A percentile compares a stretch with the other conserved stretches of the same genome.
Conservation (phyloP, 1,140 invertebrate genomes). For the Charaxes varanes region DNA sequence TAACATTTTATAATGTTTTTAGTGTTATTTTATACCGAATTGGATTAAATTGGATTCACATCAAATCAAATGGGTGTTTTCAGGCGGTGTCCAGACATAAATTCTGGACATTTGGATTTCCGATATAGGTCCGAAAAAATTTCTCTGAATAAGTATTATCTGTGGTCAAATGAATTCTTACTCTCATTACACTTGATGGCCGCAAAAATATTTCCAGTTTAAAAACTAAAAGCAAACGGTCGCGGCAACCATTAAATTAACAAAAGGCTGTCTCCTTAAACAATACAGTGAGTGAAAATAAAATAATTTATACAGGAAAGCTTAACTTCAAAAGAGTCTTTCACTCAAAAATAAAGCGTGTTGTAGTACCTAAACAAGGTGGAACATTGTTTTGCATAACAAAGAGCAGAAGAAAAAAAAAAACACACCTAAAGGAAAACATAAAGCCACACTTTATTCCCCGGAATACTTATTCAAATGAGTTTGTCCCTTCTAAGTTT, state of each 20-base stretch:
- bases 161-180: not conserved
- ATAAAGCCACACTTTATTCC: slow-evolving; percentile 74
- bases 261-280: slow-evolving; percentile 62
- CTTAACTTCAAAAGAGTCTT: slow-evolving; percentile 73
- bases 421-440: slow-evolving; percentile 73
- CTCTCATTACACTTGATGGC: not conserved
- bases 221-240: slow-evolving; percentile 50
- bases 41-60: too few species aligned
- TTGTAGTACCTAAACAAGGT: slow-evolving; percentile 72
- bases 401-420: slow-evolving; percentile 67
- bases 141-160: not conserved
- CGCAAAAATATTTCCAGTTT: slow-evolving; percentile 13
- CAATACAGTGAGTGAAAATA: slow-evolving; percentile 70
- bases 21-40: too few species aligned
- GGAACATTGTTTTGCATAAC: slow-evolving; percentile 73
- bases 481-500: slow-evolving; percentile 73
- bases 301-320: slow-evolving; percentile 72
- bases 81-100: too few species aligned
- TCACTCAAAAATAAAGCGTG: slow-evolving; percentile 73
- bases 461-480: slow-evolving; percentile 74
- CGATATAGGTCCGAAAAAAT: too few species aligned
- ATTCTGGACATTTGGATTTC: too few species aligned
- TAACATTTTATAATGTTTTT: too few species aligned
- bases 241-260: slow-evolving; percentile 53
- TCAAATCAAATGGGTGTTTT: too few species aligned